Base-by-base conservation (phyloP, 2,113 vertebrate genomes). In the Prochilodus magdalenae region DNA sequence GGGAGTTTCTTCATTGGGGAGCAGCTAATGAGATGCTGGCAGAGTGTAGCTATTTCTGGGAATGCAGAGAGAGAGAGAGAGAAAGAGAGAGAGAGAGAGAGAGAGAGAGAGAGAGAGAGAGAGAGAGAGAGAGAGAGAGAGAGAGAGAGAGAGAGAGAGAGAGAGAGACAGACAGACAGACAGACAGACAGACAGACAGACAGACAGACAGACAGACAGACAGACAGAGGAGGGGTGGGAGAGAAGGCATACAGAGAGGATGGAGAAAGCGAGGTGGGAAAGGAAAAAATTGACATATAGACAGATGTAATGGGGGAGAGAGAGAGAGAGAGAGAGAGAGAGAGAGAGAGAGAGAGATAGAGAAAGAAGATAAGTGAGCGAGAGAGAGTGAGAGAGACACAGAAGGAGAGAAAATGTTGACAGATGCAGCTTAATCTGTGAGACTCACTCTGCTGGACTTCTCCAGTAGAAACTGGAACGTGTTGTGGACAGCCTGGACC, bases 381-480 rank as follows among this genome's bases (percentile, higher is more conserved):
- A 40, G 3, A 47, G 27, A 51, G 3, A 44, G 36, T 72, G 69
- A 33, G 55, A n/a, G 20, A 8, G 40, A 30, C 14, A 4, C n/a
- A 36, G 69, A 20, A n/a, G 60, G 65, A 51, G 51, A 60, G 24
- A 71, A 18, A 67, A 36, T n/a, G 20, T 7, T 1, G 29, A 57
- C 53, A 47, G 44, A 53, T 3, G 22, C n/a, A n/a, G n/a, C n/a
- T n/a, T n/a, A n/a, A n/a, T n/a, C n/a, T 51, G 49, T 51, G 49
- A 79, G 33, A 83, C 96, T 97, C 90, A 97, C 98, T 94, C 96
- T 94, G 90, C 94, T 97, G 86, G 97, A 97, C 89, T 96, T 97
- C 91, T 99, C 97, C 93, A 99, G 93, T 83, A 99, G 92, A 89
- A 98, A 98, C 88, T 98, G 96, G 94, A 97, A 99, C 14, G 98